phyloP scores from a whole-genome alignment of 2,888 invertebrate species.

The Pseudococcus longispinus region DNA sequence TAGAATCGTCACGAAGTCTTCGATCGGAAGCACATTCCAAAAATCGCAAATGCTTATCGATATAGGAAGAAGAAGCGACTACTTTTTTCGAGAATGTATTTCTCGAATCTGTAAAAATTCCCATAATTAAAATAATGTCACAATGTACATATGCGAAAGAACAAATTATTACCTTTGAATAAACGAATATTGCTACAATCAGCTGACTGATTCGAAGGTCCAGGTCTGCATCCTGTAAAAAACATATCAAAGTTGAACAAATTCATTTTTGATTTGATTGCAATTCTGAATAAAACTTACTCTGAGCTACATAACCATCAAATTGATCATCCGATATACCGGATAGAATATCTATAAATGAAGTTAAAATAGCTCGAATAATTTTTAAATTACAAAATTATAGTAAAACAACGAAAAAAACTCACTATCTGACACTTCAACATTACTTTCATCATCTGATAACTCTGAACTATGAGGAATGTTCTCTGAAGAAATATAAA shows the following conservation, averaged over 20 bases:
- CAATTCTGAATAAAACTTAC: background rate
- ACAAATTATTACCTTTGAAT: background rate
- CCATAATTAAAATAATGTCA: background rate
- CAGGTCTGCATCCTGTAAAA: conserved; percentile 2
- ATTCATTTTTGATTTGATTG: background rate
- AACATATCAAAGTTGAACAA: background rate
- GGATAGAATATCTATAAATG: background rate
- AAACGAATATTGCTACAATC: background rate
- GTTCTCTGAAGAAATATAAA: background rate
- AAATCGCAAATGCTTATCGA: conserved; percentile 10
- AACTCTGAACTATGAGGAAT: background rate
- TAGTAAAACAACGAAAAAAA: background rate
- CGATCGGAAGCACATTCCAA: conserved; percentile 15
- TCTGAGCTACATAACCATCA: background rate
- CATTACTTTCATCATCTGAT: conserved; percentile 36
- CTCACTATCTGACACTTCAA: conserved; percentile 17
- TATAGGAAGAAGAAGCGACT: background rate
- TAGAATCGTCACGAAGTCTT: background rate
- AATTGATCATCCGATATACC: background rate
- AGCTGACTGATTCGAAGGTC: conserved; percentile 2
- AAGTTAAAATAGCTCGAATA: background rate
- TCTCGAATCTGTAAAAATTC: background rate
- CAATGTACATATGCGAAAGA: background rate
- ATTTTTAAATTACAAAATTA: background rate
- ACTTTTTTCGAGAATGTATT: conserved; percentile 22